Evolutionary conservation across 2,888 invertebrate species (phyloP), one percentile per base, ranked within the genome.

Genomic region (Pachydiplax longipennis): DNA sequence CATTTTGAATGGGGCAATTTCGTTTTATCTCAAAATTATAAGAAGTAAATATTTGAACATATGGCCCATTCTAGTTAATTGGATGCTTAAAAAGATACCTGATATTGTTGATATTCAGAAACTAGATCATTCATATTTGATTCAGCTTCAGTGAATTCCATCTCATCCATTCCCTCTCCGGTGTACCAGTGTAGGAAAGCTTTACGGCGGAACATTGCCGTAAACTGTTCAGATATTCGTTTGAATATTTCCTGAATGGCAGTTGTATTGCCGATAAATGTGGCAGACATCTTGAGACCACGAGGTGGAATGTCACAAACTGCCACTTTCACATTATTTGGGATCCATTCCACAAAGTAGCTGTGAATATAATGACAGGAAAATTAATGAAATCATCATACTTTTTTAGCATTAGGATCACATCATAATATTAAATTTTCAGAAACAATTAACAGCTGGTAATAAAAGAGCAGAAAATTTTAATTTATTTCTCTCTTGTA

Each of bases 131-230:
- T 95, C 95, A 95, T 95, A 94, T 96, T 95, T 92, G 95, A 95
- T 92, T 95, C 95, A 31, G 95, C 95, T 92, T 95, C 95, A 58
- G 95, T 95, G 93, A 95, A 95, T 92, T 95, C 95, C 95, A 95
- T 95, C 92, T 95, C 95, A 92, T 95, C 95, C 95, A 95, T 95
- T 91, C 95, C 95, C 92, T 95, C 95, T 90, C 95, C 95, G 90
- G 95, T 95, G 93, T 91, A 92, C 95, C 95, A 95, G 93, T 95
- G 95, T 91, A 95, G 93, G 94, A 95, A 95, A 92, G 95, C 95
- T 93, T 94, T 95, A 90, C 95, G 94, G 48, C 95, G 94, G 94
- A 95, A 95, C 95, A 95, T 95, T 91, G 95, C 95, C 92, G 93
- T 94, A 92, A 94, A 94, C 92, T 95, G 94, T 91, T 94, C 94